Base-by-base conservation (phyloP, 1,140 invertebrate species). In the Odontomachus brunneus region DNA sequence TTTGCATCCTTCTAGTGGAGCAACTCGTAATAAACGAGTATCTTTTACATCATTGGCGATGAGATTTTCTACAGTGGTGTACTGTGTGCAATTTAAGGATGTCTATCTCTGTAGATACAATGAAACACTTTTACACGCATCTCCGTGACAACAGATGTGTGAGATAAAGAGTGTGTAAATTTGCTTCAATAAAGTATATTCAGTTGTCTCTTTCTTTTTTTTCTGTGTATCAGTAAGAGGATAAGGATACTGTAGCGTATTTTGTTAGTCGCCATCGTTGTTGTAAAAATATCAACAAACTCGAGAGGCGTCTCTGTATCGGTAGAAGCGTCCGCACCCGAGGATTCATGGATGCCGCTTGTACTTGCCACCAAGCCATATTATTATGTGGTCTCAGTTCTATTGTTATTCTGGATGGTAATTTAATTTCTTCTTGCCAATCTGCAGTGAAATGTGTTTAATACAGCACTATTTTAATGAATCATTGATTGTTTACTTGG, bases 301-400 rank as follows among this genome's bases (percentile, higher is more conserved):
- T 95, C 12, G 96, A 94, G 3, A 98, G 93, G 22, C 96, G 95
- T 81, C 97, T 96, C 86, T 98, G 97, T 63, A 98, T 95, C 11
- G 97, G 96, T 26, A 97, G 92, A n/a, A 96, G 94, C 38, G 96
- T 95, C 38, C 96, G 95, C 5, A 98, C 95, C 82, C 98, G 95
- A n/a, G 98, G 98, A 95, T 99, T 99, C 94, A 99, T 98, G 0
- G 98, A 96, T 53, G 97, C 92, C 7, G 95, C 95, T 92, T 99
- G 98, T 14, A 99, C 98, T 84, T 96, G 95, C 82, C 96, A 95
- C 96, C 98, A 99, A 22, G 97, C 96, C 85, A 95, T 94, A 92
- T 97, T 97, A 83, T 96, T 96, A 81, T 96, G 96, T 11, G 98
- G 98, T 63, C 95, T 94, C 51, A 99, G 93, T 93, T 97, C 96